A percentile compares a stretch with the other conserved stretches of the same genome.
phyloP scores from a whole-genome alignment of 2,113 vertebrate species.

The Pangasianodon gigas region DNA sequence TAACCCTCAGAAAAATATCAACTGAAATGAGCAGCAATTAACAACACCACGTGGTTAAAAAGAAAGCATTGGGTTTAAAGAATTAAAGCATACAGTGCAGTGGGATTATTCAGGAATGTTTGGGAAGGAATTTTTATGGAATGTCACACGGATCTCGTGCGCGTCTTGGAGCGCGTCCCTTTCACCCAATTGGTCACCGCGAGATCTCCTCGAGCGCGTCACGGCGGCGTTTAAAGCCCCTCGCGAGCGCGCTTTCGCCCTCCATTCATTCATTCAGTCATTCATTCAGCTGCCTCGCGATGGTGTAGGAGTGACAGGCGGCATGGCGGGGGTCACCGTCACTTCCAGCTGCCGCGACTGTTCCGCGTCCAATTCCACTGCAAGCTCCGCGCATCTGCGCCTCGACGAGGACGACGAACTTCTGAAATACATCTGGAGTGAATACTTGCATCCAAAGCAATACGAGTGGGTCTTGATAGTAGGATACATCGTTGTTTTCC shows the following conservation, averaged over 20 bases:
- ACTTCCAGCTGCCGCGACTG: constrained; percentile 76
- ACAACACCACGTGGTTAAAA: no score
- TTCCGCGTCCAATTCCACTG: constrained; percentile 75
- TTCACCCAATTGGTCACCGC: background rate
- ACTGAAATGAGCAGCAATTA: no score
- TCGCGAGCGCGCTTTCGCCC: background rate
- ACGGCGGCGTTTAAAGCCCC: background rate
- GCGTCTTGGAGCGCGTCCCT: background rate
- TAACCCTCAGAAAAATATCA: no score
- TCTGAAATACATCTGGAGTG: constrained; percentile 91
- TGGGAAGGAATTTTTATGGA: background rate
- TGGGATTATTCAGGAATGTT: background rate
- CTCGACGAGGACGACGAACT: constrained; percentile 91
- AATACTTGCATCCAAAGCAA: constrained; percentile 92
- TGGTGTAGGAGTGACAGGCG: constrained; percentile 54
- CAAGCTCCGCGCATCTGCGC: constrained; percentile 65
- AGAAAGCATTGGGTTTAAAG: no score
- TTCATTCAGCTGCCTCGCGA: background rate
- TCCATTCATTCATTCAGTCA: background rate
- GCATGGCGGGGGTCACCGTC: constrained; percentile 78
- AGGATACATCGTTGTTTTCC: constrained; percentile 92
- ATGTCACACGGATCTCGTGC: background rate
- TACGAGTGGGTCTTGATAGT: constrained; percentile 95
- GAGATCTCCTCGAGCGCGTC: background rate
- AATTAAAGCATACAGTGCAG: no score